Evolutionary conservation across 2,797 vertebrate genomes (phyloP).

Genomic region (Molossus molossus): DNA sequence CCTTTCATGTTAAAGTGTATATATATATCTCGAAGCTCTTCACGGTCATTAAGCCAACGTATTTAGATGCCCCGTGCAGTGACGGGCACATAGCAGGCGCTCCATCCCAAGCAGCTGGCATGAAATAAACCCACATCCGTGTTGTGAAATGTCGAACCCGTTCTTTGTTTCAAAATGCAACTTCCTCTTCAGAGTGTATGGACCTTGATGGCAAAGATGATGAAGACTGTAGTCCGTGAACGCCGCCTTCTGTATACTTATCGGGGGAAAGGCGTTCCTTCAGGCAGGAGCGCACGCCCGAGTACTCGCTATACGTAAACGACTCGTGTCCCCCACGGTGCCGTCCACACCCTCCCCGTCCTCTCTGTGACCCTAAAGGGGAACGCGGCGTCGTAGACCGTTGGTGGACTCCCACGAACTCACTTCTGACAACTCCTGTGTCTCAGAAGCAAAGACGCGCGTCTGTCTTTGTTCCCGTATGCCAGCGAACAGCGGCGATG

Average conservation of each 20-base stretch:
- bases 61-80: not conserved
- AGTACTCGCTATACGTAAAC: not conserved
- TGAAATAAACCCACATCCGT: not conserved
- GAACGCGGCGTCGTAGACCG: not conserved
- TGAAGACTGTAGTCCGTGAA: not conserved
- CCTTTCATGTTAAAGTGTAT: not conserved
- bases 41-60: not conserved
- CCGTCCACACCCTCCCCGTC: not conserved
- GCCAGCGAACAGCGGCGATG: not conserved
- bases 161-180: not conserved
- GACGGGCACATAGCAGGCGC: not conserved
- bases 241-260: not conserved
- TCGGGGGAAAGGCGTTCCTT: not conserved
- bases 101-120: not conserved
- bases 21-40: not conserved
- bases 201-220: not conserved
- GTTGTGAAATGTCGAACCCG: not conserved
- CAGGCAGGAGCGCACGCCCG: not conserved
- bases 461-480: not conserved
- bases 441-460: not conserved
- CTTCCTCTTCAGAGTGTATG: constrained; percentile 21
- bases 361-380: rapidly evolving
- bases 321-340: not conserved
- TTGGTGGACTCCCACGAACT: not conserved
- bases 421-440: not conserved